Percentiles rank a stretch among this genome's conserved stretches.
These are phyloP conservation scores for Lateolabrax maculatus DNA, from an alignment of 2,797 vertebrate genomes.

Conservation along the genomic window DNA sequence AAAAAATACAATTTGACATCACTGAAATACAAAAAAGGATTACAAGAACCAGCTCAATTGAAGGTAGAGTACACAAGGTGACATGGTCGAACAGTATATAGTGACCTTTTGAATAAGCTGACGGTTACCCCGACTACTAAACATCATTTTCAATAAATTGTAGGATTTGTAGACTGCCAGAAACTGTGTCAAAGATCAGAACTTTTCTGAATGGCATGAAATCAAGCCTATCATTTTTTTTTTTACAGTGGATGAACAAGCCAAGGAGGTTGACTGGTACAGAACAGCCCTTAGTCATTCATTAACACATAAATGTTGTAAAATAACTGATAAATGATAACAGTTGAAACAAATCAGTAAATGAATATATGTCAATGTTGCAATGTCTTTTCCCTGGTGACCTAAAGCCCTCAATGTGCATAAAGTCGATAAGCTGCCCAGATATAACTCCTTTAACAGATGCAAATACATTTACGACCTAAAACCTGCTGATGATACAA, in stretches of 20 bases:
- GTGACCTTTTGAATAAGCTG: conserved; percentile 26
- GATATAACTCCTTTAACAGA: conserved; percentile 22
- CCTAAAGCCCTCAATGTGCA: conserved; percentile 42
- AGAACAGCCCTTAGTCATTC: conserved; percentile 53
- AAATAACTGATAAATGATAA: conserved; percentile 62
- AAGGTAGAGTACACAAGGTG: conserved; percentile 55
- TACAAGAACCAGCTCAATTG: conserved; percentile 56
- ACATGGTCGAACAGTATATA: conserved; percentile 24
- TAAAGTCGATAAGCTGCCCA: conserved; percentile 49
- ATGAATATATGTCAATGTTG: conserved; percentile 28
- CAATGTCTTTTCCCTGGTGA: conserved; percentile 41
- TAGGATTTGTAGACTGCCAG: not conserved
- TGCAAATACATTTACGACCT: conserved; percentile 14
- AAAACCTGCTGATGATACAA: conserved; percentile 24
- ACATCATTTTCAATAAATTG: conserved; percentile 4
- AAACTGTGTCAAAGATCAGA: conserved; percentile 9
- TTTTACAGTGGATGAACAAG: no score
- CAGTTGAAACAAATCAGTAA: conserved; percentile 43
- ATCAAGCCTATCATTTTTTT: not conserved
- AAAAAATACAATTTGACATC: conserved; percentile 71
- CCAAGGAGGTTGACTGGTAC: not conserved
- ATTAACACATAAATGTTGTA: conserved; percentile 60
- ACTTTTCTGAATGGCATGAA: not conserved
- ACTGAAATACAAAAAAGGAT: conserved; percentile 56
- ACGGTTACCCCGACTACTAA: conserved; percentile 38